These are phyloP conservation scores for Lepidostoma basale DNA, from an alignment of 1,140 invertebrate species.

Conservation along the genomic window DNA sequence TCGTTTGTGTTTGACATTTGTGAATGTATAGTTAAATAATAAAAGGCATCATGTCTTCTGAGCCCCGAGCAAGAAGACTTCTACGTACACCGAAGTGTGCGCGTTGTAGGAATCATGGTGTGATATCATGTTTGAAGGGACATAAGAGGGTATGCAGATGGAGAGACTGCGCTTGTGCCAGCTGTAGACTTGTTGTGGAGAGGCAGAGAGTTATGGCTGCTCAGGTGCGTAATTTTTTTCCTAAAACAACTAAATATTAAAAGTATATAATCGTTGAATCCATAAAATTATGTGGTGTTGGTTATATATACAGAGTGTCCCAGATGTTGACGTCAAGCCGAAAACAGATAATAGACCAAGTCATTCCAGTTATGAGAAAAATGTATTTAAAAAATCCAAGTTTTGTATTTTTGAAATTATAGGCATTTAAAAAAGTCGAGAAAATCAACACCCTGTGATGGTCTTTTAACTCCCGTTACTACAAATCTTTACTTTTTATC, in stretches of 20 bases:
- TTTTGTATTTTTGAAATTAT: too few relatives aligned
- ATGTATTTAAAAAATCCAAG: too few relatives aligned
- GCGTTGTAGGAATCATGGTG: slow-evolving; percentile 86
- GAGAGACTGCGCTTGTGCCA: slow-evolving; percentile 82
- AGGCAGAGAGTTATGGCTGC: slow-evolving; percentile 89
- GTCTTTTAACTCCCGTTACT: slow-evolving; percentile 20
- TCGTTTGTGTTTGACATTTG: too few relatives aligned
- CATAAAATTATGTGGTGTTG: too few relatives aligned
- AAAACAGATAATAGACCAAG: too few relatives aligned
- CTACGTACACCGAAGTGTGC: slow-evolving; percentile 86
- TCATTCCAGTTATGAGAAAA: too few relatives aligned
- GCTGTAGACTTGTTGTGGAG: slow-evolving; percentile 86
- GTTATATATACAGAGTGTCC: too few relatives aligned
- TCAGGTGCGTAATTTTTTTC: too few relatives aligned
- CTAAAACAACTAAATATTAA: too few relatives aligned
- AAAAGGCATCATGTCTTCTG: slow-evolving; percentile 31
- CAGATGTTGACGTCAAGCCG: too few relatives aligned
- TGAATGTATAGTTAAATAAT: neutral
- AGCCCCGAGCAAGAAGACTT: slow-evolving; percentile 47
- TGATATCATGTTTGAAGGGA: slow-evolving; percentile 86
- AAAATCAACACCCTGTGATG: slow-evolving; percentile 15
- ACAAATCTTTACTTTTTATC: slow-evolving; percentile 6
- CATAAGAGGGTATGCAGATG: slow-evolving; percentile 83
- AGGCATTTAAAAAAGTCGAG: too few relatives aligned
- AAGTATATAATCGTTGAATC: too few relatives aligned